Evolutionary conservation across 2,113 vertebrate species (phyloP), one percentile per base, ranked within the genome.

Genomic region (Esox niger): DNA sequence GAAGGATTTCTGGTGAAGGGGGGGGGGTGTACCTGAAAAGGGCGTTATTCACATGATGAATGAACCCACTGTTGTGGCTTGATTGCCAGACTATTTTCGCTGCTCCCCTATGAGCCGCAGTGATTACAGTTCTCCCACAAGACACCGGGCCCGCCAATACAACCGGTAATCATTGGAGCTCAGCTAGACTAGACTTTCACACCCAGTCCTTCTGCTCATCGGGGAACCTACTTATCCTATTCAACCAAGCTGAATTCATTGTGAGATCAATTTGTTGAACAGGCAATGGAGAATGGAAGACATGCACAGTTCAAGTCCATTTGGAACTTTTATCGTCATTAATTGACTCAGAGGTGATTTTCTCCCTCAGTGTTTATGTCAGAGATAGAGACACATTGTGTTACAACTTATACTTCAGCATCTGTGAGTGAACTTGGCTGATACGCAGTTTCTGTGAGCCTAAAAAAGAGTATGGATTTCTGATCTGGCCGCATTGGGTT

Each of bases 11-110:
- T 77, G n/a, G n/a, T n/a, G 71, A 59, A 71, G 69, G 79, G 78
- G 79, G 73, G 69, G 79, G 78, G 79, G 61, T 78, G 82, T 88
- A 88, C 83, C 87, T 87, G 85, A 58, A 66, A 68, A 81, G 70
- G 13, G 73, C 70, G 82, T 83, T 81, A 82, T 84, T 63, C 82
- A 64, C 79, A 73, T 87, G 84, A 87, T 90, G 88, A 90, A 90
- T 90, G 84, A 88, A 66, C 61, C 77, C 82, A 79, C 79, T 90
- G 87, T 87, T 84, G 82, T 80, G 80, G 76, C 75, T 58, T 81
- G 86, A 90, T 88, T 87, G 84, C 83, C 86, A 84, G 84, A 81
- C 76, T 15, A 76, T 82, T 58, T 68, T 81, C 77, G 60, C 73
- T 64, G 65, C 58, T 82, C 80, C 70, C 73, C 64, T 54, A 47